A percentile compares a stretch with the other conserved stretches of the same genome.
These are phyloP conservation scores for Apteryx mantelli DNA, from an alignment of 2,113 vertebrate genomes.

Conservation along the genomic window DNA sequence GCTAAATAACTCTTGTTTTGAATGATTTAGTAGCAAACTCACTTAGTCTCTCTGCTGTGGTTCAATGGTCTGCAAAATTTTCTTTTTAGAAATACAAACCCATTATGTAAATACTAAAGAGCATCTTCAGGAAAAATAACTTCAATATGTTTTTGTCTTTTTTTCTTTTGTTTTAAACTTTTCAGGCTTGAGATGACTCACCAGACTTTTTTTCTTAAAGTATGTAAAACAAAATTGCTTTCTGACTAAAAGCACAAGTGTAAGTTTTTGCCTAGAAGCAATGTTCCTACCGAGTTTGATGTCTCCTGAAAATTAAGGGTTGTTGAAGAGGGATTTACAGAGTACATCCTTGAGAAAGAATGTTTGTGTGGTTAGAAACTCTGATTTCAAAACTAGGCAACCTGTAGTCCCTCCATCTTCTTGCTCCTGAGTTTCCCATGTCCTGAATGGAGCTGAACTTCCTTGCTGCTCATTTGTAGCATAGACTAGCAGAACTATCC, in stretches of 20 bases:
- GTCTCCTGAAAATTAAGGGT: not conserved
- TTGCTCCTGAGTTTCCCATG: not conserved
- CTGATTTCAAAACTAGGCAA: not conserved
- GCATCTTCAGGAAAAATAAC: conserved; percentile 53
- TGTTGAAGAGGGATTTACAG: not conserved
- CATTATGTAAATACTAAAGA: conserved; percentile 65
- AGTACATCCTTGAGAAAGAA: not conserved
- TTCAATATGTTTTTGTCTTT: conserved; percentile 39
- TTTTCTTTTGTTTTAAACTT: conserved; percentile 8
- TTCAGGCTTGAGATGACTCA: not conserved
- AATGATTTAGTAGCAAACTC: conserved; percentile 68
- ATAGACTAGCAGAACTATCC: not conserved
- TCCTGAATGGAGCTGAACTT: not conserved
- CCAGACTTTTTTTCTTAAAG: not conserved
- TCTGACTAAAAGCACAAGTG: not conserved
- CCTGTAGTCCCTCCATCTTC: not conserved
- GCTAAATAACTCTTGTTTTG: conserved; percentile 66
- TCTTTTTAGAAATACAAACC: conserved; percentile 63
- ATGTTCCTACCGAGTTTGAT: not conserved
- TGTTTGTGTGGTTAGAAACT: not conserved
- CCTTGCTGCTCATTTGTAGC: not conserved
- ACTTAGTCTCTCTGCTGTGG: conserved; percentile 37
- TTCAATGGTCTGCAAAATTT: conserved; percentile 70
- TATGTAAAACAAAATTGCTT: conserved; percentile 21
- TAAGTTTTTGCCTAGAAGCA: not conserved